A percentile compares a stretch with the other conserved stretches of the same genome.
Conservation (phyloP, 1,140 invertebrate genomes). For the Bombus breviceps region DNA sequence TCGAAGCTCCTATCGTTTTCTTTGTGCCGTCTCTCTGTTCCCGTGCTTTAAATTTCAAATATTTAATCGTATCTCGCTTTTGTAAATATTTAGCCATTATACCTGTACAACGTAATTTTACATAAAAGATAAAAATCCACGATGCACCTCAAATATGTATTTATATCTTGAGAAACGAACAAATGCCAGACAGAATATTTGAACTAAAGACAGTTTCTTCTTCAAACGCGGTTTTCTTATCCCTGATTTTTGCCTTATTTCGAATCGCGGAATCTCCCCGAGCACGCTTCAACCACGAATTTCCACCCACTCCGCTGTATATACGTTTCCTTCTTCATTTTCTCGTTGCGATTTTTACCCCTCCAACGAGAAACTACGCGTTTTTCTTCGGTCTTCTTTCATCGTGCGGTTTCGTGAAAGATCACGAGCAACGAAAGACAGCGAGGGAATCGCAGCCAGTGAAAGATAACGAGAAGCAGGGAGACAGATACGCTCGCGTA, state of each 20-base stretch:
- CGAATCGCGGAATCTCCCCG: not conserved
- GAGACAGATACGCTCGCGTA: slow-evolving; percentile 15
- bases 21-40: too few relatives aligned
- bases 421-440: not conserved
- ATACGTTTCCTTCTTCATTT: not conserved
- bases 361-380: not conserved
- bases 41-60: too few relatives aligned
- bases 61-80: too few relatives aligned
- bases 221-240: not conserved
- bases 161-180: too few relatives aligned
- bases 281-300: not conserved
- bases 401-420: not conserved
- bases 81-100: too few relatives aligned
- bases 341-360: not conserved
- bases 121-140: too few relatives aligned
- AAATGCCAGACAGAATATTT: too few relatives aligned
- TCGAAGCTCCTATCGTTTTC: too few relatives aligned
- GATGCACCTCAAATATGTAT: too few relatives aligned
- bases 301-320: not conserved
- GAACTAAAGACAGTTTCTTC: too few relatives aligned
- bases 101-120: too few relatives aligned
- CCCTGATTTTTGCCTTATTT: not conserved
- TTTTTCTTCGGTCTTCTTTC: not conserved
- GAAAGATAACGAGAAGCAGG: not conserved
- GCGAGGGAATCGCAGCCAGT: not conserved